A percentile compares a stretch with the other conserved stretches of the same genome.
phyloP scores from a whole-genome alignment of 2,888 invertebrate species.

The Drosophila koepferae region DNA sequence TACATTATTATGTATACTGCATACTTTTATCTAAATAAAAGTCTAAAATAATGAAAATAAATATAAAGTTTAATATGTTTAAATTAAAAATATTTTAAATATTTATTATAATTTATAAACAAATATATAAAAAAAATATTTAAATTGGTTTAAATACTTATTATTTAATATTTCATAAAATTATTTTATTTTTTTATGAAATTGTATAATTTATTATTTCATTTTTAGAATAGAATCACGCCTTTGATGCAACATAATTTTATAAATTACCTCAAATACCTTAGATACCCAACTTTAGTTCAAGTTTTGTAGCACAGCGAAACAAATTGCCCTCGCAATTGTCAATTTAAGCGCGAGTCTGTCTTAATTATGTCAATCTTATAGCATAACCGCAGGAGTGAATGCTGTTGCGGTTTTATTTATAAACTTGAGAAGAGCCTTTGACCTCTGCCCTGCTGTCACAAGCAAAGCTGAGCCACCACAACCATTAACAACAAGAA shows the following conservation, averaged over 20 bases:
- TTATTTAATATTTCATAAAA: too few relatives aligned
- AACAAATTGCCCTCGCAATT: not conserved
- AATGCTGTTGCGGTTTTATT: conserved; percentile 32
- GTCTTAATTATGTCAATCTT: conserved; percentile 19
- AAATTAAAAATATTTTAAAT: not conserved
- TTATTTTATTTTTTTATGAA: too few relatives aligned
- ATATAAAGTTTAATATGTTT: not conserved
- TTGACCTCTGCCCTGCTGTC: conserved; percentile 36
- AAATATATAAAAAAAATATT: too few relatives aligned
- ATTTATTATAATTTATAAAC: not conserved
- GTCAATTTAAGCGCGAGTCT: conserved; percentile 7
- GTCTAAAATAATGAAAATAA: too few relatives aligned
- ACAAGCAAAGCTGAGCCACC: conserved; percentile 12
- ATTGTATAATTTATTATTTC: too few relatives aligned
- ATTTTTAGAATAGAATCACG: too few relatives aligned
- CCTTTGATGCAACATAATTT: too few relatives aligned
- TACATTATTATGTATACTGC: too few relatives aligned
- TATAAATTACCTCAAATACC: not conserved
- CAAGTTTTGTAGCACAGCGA: not conserved
- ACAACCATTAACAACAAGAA: conserved; percentile 9
- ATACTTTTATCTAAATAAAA: too few relatives aligned
- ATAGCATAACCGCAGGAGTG: conserved; percentile 1
- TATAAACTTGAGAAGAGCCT: conserved; percentile 28
- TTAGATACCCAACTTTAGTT: too few relatives aligned
- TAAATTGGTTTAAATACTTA: too few relatives aligned